phyloP scores from a whole-genome alignment of 1,140 invertebrate species.

The Orchestia grillus region DNA sequence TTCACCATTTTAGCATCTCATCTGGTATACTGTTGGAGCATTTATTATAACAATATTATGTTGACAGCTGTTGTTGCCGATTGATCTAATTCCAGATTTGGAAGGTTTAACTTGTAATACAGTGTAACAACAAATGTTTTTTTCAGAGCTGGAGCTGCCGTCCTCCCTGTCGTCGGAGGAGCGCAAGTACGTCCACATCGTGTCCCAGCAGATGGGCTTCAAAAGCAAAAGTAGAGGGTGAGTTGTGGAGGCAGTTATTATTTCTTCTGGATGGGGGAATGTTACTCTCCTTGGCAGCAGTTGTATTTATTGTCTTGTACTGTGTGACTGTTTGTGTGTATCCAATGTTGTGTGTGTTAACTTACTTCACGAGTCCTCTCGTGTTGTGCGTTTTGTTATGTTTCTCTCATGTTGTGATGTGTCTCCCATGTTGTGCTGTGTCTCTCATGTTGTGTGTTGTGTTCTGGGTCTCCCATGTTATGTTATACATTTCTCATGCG shows the following conservation, averaged over 20 bases:
- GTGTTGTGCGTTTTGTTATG: too few relatives aligned
- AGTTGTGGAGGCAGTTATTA: conserved; percentile 54
- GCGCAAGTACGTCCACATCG: conserved; percentile 82
- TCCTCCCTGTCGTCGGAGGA: conserved; percentile 82
- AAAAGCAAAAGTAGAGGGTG: conserved; percentile 83
- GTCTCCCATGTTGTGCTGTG: background rate
- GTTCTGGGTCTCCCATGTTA: background rate
- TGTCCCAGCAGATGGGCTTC: conserved; percentile 77
- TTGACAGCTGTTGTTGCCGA: too few relatives aligned
- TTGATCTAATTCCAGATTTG: too few relatives aligned
- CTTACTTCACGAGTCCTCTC: too few relatives aligned
- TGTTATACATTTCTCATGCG: background rate
- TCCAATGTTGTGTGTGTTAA: too few relatives aligned
- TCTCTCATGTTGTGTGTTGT: background rate
- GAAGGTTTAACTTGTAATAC: background rate
- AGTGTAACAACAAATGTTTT: background rate
- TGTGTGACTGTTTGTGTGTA: background rate
- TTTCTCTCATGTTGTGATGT: background rate
- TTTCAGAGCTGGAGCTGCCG: conserved; percentile 77
- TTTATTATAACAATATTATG: too few relatives aligned
- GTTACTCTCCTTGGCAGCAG: background rate
- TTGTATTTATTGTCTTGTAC: background rate
- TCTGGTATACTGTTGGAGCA: too few relatives aligned
- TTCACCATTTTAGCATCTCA: too few relatives aligned
- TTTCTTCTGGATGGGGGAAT: background rate